Evolutionary conservation across 2,113 vertebrate genomes (phyloP).

Genomic region (Engraulis encrasicolus): DNA sequence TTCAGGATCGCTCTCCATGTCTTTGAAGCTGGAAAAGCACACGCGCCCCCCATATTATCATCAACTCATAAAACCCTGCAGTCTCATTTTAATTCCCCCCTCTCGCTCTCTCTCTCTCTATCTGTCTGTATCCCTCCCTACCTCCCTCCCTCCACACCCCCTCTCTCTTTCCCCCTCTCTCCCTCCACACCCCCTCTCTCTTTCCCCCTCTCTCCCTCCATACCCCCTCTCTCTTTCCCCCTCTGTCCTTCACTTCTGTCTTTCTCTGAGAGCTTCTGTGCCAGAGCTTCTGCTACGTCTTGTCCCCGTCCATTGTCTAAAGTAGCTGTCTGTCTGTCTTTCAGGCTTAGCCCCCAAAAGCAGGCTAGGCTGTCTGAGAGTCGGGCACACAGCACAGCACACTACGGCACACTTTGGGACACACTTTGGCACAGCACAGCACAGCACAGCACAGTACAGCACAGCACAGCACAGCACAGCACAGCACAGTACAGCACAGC

Average conservation of each 20-base stretch:
- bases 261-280: constrained; percentile 37
- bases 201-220: too few species aligned
- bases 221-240: too few species aligned
- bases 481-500: too few species aligned
- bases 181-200: neutral
- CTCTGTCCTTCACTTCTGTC: too few species aligned
- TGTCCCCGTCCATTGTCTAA: constrained; percentile 56
- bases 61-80: constrained; percentile 32
- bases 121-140: too few species aligned
- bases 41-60: constrained; percentile 54
- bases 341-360: constrained; percentile 43
- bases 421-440: too few species aligned
- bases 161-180: constrained; percentile 49
- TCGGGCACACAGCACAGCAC: constrained; percentile 54
- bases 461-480: too few species aligned
- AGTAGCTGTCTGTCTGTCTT: constrained; percentile 50
- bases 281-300: constrained; percentile 51
- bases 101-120: neutral
- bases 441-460: too few species aligned
- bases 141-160: too few species aligned
- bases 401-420: too few species aligned
- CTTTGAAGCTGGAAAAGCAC: constrained; percentile 2
- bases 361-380: constrained; percentile 40
- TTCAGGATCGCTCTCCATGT: neutral
- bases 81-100: constrained; percentile 71